Base-by-base conservation (phyloP, 2,888 invertebrate species). In the Dascillus cervinus region DNA sequence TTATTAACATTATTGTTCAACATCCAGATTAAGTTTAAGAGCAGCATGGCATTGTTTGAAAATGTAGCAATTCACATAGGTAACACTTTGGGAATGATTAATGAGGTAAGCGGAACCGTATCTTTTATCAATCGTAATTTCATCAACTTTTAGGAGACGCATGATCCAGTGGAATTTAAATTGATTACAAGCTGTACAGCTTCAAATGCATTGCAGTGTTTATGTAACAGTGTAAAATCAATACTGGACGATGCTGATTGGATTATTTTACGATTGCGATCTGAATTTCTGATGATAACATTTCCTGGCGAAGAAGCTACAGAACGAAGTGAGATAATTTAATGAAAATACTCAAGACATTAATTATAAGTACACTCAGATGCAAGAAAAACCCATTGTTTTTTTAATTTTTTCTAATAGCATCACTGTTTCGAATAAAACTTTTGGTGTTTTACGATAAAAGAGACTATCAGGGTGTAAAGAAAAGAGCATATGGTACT, bases 61-160 rank as follows among this genome's bases (percentile, higher is more conserved):
- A 61, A 65, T 29, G 45, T 71, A 26, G 64, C 68, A 13, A 32
- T 56, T 9, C 64, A 66, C 38, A 43, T 73, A 19, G 65, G 64
- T 13, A 50, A 57, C 26, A 48, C 63, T 40, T 55, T 66, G 28
- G 71, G 68, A 11, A 58, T 60, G 10, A 56, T 70, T 21, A 62
- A 63, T 43, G 62, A 66, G 37, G 70, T 69, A 56, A 55, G 46
- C 44, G 10, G 17, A 17, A 17, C 4, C 8, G n/a, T n/a, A n/a
- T n/a, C n/a, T n/a, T n/a, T n/a, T n/a, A n/a, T n/a, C 4, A 25
- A 5, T 11, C 10, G 5, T 26, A 15, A 20, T 15, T 20, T 19
- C 13, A 23, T 26, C 31, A 11, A 11, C 23, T 37, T 40, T 17
- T 20, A 63, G 62, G 57, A 60, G 22, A 48, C 50, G 29, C 41